Evolutionary conservation across 2,888 invertebrate species (phyloP).

Genomic region (Synergus laeviventris): DNA sequence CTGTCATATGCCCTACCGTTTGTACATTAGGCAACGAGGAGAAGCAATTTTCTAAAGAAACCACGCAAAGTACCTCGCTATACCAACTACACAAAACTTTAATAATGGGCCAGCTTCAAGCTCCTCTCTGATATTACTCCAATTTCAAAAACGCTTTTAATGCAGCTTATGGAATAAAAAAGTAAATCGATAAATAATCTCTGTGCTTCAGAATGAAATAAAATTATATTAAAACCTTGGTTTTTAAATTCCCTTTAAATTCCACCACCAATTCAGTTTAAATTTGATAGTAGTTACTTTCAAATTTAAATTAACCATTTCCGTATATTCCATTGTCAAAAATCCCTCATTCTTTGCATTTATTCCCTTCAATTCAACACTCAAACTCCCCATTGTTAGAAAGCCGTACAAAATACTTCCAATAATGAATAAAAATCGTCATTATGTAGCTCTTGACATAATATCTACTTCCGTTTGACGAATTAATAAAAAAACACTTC

Average conservation of each 20-base stretch:
- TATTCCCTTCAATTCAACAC: slow-evolving; percentile 16
- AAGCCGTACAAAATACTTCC: slow-evolving; percentile 27
- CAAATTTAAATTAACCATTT: not conserved
- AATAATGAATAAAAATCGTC: slow-evolving; percentile 37
- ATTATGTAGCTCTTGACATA: slow-evolving; percentile 5
- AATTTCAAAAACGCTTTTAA: not conserved
- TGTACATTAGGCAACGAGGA: slow-evolving; percentile 62
- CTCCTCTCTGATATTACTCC: not conserved
- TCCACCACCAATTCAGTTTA: not conserved
- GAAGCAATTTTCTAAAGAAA: slow-evolving; percentile 71
- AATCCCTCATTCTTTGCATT: not conserved
- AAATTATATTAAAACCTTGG: not conserved
- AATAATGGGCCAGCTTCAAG: not conserved
- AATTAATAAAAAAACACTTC: slow-evolving; percentile 21
- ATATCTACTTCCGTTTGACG: slow-evolving; percentile 18
- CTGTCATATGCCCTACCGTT: slow-evolving; percentile 59
- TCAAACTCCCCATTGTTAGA: slow-evolving; percentile 27
- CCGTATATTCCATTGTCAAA: not conserved
- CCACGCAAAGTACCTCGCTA: slow-evolving; percentile 59
- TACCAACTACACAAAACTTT: not conserved
- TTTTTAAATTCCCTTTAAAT: not conserved
- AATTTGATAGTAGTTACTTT: not conserved
- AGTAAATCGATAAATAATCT: too few relatives aligned
- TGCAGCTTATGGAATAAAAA: too few relatives aligned
- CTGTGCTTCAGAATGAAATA: too few relatives aligned